These are phyloP conservation scores for Zaprionus taronus DNA, from an alignment of 1,140 invertebrate species.

Conservation along the genomic window DNA sequence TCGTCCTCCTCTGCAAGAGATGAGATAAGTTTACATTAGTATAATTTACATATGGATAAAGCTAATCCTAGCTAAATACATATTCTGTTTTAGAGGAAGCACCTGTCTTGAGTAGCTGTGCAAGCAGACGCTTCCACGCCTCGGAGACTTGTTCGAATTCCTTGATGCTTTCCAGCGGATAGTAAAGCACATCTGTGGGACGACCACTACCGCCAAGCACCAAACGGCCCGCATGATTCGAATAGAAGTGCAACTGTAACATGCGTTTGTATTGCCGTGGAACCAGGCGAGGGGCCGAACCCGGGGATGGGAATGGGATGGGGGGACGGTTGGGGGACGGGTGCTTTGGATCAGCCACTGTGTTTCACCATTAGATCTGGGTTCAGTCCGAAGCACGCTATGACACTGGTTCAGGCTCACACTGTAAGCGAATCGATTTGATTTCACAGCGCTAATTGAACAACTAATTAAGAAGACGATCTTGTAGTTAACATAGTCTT, in stretches of 20 bases:
- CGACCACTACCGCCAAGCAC: conserved; percentile 78
- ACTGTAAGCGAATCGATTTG: conserved; percentile 34
- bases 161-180: conserved; percentile 92
- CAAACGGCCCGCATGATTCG: conserved; percentile 88
- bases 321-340: conserved; percentile 23
- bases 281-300: conserved; percentile 11
- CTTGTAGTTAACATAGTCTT: conserved; percentile 32
- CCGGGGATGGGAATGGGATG: not conserved
- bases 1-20: conserved; percentile 96
- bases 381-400: not conserved
- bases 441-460: conserved; percentile 39
- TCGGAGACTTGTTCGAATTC: conserved; percentile 92
- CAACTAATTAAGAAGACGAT: conserved; percentile 21
- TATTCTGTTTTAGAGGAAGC: not conserved
- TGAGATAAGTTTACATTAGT: not conserved
- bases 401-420: conserved; percentile 54
- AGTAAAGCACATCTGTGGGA: conserved; percentile 84
- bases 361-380: conserved; percentile 47
- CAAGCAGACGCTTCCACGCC: conserved; percentile 89
- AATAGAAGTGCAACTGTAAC: conserved; percentile 92
- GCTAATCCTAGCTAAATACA: not conserved
- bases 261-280: conserved; percentile 84
- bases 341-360: conserved; percentile 45
- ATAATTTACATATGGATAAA: not conserved
- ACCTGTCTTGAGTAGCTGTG: conserved; percentile 90